Evolutionary conservation across 2,888 invertebrate genomes (phyloP), one percentile per base, ranked within the genome.

Genomic region (Perizoma affinitatum): DNA sequence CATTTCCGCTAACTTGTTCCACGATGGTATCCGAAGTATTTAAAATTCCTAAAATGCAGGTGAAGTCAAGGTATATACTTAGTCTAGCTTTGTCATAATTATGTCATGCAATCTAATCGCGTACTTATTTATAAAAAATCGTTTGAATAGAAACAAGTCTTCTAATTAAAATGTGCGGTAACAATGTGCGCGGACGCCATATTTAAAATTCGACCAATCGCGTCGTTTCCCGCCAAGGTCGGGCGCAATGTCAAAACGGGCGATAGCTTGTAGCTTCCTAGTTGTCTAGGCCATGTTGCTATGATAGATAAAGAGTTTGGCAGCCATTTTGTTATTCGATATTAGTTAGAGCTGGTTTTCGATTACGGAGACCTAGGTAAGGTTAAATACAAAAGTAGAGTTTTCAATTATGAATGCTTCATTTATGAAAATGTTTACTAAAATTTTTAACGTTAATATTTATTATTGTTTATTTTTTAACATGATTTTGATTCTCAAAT

Each of bases 101-200:
- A 22, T 22, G 22, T 22, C 22, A 22, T 22, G 22, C 22, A 22
- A 22, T 22, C 22, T 22, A 22, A 22, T 22, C 22, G 22, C 22
- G 22, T 22, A 22, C 22, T 3, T 22, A 22, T 38, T 6, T 7
- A 38, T 4, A 38, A 4, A 38, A 38, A 38, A 38, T 38, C 8
- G n/a, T 42, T 10, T 42, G n/a, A 44, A 44, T 22, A 11, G 6
- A 87, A 90, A 90, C 90, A 84, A 81, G 87, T 87, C 82, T 79
- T 84, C 81, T 88, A 90, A 90, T 91, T 88, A 87, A 76, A 72
- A 80, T 82, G 49, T 85, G 84, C 22, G 22, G 22, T 22, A 22
- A 89, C 88, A 90, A 90, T 87, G 86, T 73, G 87, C 85, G 87
- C 80, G 72, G 71, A 69, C 76, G 90, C 91, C 91, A 92, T 92